Percentiles rank a stretch among this genome's conserved stretches.
Conservation (phyloP, 2,797 vertebrate genomes). For the Stomatorhinus walkeri region DNA sequence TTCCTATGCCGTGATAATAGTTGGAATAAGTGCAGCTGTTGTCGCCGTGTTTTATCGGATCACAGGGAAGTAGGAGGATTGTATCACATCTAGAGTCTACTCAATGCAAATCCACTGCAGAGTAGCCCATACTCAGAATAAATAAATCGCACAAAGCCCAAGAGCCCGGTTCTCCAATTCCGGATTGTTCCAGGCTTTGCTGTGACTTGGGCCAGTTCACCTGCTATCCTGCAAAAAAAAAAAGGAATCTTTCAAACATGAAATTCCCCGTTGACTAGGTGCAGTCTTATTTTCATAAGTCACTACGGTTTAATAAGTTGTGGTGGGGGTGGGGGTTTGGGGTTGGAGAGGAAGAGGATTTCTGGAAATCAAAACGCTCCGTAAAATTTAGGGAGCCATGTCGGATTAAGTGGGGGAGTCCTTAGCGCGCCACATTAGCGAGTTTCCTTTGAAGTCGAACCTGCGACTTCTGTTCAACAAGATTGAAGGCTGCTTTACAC, state of each 20-base stretch:
- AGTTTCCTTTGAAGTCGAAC: slow-evolving; percentile 6
- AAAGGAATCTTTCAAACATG: not conserved
- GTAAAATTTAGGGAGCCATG: not conserved
- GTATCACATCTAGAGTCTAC: slow-evolving; percentile 36
- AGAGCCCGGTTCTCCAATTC: slow-evolving; percentile 38
- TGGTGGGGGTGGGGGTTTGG: not conserved
- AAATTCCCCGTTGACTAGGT: slow-evolving; percentile 15
- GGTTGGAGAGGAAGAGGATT: not conserved
- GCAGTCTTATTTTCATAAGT: slow-evolving; percentile 52
- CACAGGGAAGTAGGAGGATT: slow-evolving; percentile 20
- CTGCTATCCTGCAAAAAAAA: not conserved
- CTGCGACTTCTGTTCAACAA: not conserved
- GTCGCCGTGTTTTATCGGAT: slow-evolving; percentile 22
- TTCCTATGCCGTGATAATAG: slow-evolving; percentile 33
- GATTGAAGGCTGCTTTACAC: not conserved
- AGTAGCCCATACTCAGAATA: slow-evolving; percentile 45
- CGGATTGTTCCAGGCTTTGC: slow-evolving; percentile 33
- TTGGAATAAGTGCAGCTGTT: slow-evolving; percentile 6
- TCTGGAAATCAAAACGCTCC: not conserved
- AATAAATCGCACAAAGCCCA: slow-evolving; percentile 43
- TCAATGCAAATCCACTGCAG: slow-evolving; percentile 32
- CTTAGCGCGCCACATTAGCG: not conserved
- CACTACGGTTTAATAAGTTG: slow-evolving; percentile 49
- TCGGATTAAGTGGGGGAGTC: not conserved
- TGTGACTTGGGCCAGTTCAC: slow-evolving; percentile 32